phyloP scores from a whole-genome alignment of 2,888 invertebrate species.

The Tachystola acroxantha region DNA sequence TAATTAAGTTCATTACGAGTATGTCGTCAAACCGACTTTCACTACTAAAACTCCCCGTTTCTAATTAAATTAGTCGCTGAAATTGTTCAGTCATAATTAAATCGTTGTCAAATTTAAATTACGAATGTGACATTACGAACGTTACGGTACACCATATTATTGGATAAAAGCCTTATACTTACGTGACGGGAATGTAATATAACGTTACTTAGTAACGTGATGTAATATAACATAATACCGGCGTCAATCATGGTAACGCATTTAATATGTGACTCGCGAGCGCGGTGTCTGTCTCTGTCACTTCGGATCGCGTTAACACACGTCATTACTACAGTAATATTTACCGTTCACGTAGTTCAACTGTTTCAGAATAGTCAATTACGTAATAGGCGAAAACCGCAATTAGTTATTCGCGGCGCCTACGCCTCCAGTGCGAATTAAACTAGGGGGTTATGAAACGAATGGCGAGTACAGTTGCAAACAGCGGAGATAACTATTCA shows the following conservation, averaged over 20 bases:
- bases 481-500: no score
- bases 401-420: background rate
- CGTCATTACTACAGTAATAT: conserved; percentile 16
- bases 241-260: conserved; percentile 52
- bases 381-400: no score
- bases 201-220: conserved; percentile 2
- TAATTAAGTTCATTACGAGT: conserved; percentile 15
- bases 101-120: conserved; percentile 56
- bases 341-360: conserved; percentile 2
- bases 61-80: conserved; percentile 26
- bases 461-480: no score
- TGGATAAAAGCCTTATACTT: conserved; percentile 50
- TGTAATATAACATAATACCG: conserved; percentile 21
- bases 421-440: no score
- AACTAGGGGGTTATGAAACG: no score
- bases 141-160: conserved; percentile 36
- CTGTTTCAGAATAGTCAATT: background rate
- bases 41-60: background rate
- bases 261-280: conserved; percentile 48
- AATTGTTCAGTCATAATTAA: conserved; percentile 41
- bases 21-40: background rate
- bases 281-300: conserved; percentile 24
- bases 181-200: conserved; percentile 12
- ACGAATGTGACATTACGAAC: conserved; percentile 55
- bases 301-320: conserved; percentile 21